phyloP scores from a whole-genome alignment of 2,888 invertebrate genomes.

The Operophtera brumata region DNA sequence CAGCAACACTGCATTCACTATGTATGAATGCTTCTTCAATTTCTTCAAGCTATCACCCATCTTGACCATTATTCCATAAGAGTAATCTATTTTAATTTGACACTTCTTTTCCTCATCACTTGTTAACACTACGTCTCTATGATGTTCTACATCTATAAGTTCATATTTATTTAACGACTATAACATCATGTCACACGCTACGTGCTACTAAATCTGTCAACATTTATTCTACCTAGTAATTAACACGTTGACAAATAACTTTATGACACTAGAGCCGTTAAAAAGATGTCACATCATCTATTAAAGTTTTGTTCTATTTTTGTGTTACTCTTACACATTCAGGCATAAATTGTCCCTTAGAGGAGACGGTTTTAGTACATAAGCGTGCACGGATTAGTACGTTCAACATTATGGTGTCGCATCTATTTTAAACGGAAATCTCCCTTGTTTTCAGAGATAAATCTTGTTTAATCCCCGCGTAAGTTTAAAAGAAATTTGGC shows the following conservation, averaged over 20 bases:
- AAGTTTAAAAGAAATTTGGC: constrained; percentile 59
- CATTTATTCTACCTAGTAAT: constrained; percentile 62
- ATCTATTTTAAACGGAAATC: constrained; percentile 57
- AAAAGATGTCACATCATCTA: constrained; percentile 64
- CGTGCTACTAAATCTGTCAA: constrained; percentile 66
- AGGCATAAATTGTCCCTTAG: constrained; percentile 53
- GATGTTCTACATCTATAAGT: constrained; percentile 35
- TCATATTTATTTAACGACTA: constrained; percentile 28
- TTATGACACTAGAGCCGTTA: constrained; percentile 61
- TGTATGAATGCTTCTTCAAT: constrained; percentile 65
- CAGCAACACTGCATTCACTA: constrained; percentile 68
- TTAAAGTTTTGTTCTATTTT: constrained; percentile 66
- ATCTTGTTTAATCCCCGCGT: constrained; percentile 56
- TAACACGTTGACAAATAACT: constrained; percentile 74
- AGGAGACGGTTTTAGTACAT: constrained; percentile 42
- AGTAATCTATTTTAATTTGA: constrained; percentile 55
- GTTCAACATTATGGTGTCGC: constrained; percentile 54
- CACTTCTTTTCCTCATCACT: constrained; percentile 71
- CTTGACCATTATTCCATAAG: constrained; percentile 47
- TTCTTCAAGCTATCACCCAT: constrained; percentile 67
- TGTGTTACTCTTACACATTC: constrained; percentile 54
- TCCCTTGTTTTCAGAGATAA: constrained; percentile 57
- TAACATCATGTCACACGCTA: constrained; percentile 61
- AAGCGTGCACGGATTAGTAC: constrained; percentile 52
- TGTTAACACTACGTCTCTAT: constrained; percentile 43